Evolutionary conservation across 2,888 invertebrate genomes (phyloP), one percentile per base, ranked within the genome.

Genomic region (Apodemia zela): DNA sequence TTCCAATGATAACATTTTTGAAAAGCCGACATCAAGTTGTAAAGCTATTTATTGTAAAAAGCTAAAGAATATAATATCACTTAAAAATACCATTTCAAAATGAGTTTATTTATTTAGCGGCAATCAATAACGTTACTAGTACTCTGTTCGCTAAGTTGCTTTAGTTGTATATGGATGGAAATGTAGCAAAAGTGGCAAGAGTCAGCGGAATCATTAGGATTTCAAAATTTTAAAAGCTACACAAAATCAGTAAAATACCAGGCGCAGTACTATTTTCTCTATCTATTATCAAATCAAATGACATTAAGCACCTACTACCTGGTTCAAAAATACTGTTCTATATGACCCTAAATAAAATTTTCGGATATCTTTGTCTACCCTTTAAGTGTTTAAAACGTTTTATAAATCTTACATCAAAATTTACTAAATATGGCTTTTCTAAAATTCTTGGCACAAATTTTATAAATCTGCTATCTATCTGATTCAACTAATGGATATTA

Each of bases 11-110:
- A 88, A 89, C 85, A 88, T 88, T 87, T 89, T 88, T 85, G 84
- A 85, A 85, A 87, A 89, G 89, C 85, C 85, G 89, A 89, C 89
- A 88, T 89, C 87, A 84, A 87, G 85, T 86, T 87, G 89, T 87
- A 85, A 86, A 84, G 77, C 89, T 89, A 89, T 79, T 82, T 78
- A 79, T 81, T 80, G 80, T 85, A 84, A 80, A 82, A 84, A 82
- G 82, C 87, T 88, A 88, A 81, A 83, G 78, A 82, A 82, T 85
- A 81, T 78, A 70, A 85, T 84, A 84, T 84, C 70, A 84, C 79
- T 80, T 87, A 85, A 77, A 81, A 88, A 85, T 88, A 87, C 75
- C 66, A 79, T 78, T 75, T 79, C 69, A 81, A 81, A 76, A 79
- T 80, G 76, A 79, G 45, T 47, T 79, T 77, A 79, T 78, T 76